A percentile compares a stretch with the other conserved stretches of the same genome.
Conservation (phyloP, 1,140 invertebrate genomes). For the Ectropis grisescens region DNA sequence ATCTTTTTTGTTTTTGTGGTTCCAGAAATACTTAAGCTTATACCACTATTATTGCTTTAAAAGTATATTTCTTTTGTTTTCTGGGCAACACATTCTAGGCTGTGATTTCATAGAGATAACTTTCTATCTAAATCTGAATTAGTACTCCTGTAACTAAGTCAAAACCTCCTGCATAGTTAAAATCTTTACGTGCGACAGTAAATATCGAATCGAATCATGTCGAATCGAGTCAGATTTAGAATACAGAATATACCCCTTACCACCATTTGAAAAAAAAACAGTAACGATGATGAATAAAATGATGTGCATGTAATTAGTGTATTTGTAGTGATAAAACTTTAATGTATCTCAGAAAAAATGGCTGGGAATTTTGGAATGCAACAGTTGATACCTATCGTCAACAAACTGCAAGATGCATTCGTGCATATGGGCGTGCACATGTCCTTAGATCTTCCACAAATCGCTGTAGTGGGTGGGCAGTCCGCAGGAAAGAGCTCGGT, state of each 20-base stretch:
- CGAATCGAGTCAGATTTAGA: conserved; percentile 24
- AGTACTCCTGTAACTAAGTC: too few species aligned
- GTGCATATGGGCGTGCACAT: conserved; percentile 95
- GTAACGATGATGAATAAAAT: conserved; percentile 51
- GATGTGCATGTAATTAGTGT: conserved; percentile 49
- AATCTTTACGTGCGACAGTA: too few species aligned
- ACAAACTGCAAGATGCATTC: conserved; percentile 99
- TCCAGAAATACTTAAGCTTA: too few species aligned
- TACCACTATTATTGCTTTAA: too few species aligned
- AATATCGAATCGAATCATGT: conserved; percentile 1
- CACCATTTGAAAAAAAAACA: conserved; percentile 56
- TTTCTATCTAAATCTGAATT: too few species aligned
- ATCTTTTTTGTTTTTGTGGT: too few species aligned
- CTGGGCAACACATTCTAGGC: too few species aligned
- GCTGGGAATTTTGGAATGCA: conserved; percentile 94
- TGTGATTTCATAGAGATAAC: too few species aligned
- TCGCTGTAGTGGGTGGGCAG: conserved; percentile 98
- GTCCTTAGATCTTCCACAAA: conserved; percentile 97
- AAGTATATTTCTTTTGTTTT: too few species aligned
- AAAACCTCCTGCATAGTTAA: too few species aligned
- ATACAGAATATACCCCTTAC: too few species aligned
- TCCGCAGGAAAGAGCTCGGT: conserved; percentile 98
- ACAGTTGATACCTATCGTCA: conserved; percentile 96
- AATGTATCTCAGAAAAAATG: conserved; percentile 60
- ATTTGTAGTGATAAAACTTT: conserved; percentile 43